Evolutionary conservation across 2,797 vertebrate genomes (phyloP), one percentile per base, ranked within the genome.

Genomic region (Kryptopterus vitreolus): DNA sequence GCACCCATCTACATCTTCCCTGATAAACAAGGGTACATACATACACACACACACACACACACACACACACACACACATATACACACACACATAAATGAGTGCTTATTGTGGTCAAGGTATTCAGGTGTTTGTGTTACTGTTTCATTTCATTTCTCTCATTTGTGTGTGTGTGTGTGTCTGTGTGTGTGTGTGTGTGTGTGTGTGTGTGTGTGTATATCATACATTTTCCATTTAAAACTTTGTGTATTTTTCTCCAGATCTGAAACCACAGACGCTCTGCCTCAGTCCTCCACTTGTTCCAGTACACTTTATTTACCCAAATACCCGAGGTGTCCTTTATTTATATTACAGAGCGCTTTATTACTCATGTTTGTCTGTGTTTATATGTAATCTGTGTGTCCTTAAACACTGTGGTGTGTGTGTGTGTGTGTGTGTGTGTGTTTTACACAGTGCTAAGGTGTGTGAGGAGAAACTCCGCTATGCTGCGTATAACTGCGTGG

Each of bases 401-500:
- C 16, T 22, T 38, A 8, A 33, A 55, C 7, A 6, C 2, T 57
- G 50, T 73, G 52, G 7, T 55, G 7, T 22, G 48, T 75, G 55
- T 84, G 57, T 81, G 59, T 59, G 31, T 55, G 24, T 52, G 48
- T 80, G 69, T 81, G 12, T 70, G 74, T 74, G 48, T 87, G 72
- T 84, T 4, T 72, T 58, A 59, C 26, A 29, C 85, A 99, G 98
- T 83, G 97, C 97, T 79, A 98, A 99, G 71, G 92, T 98, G 0
- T 99, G 96, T 13, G 98, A 99, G 87, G 97, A 99, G 89, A 99
- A 99, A 88, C 91, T 99, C 78, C 96, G 98, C 52, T 99, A 99
- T 1, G 98, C 98, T 0, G 97, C 97, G 0, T 99, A 99, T 88
- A 99, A 99, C 92, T 99, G 97, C 2, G 97, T 99, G 86, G 98